A percentile compares a stretch with the other conserved stretches of the same genome.
Evolutionary conservation across 2,797 vertebrate genomes (phyloP).

Genomic region (Cheirogaleus major): DNA sequence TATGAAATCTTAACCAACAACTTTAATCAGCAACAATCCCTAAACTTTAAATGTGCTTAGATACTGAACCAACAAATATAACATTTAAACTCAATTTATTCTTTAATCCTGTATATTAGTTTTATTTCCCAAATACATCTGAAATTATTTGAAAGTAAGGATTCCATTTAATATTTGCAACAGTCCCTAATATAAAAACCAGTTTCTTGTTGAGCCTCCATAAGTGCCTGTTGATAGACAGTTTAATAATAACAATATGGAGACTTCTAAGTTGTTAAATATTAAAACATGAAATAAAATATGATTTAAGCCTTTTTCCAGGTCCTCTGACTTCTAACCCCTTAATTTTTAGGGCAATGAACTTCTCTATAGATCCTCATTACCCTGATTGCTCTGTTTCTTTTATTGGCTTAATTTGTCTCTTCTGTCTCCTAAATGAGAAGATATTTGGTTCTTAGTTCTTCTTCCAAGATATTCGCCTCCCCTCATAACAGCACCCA

Average conservation of each 20-base stretch:
- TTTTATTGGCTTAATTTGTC: not conserved
- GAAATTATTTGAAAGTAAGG: not conserved
- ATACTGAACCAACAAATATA: not conserved
- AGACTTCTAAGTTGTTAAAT: not conserved
- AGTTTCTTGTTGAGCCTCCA: not conserved
- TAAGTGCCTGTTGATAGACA: not conserved
- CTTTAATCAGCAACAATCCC: not conserved
- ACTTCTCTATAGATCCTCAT: not conserved
- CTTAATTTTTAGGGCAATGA: not conserved
- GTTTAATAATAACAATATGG: not conserved
- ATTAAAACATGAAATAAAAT: not conserved
- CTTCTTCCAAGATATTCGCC: not conserved
- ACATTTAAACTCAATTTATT: not conserved
- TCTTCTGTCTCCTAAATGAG: not conserved
- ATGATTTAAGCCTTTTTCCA: not conserved
- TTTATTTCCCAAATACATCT: constrained; percentile 18
- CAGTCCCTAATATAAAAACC: not conserved
- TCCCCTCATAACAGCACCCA: not conserved
- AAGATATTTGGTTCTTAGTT: not conserved
- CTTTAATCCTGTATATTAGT: not conserved
- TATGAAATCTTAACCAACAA: not conserved
- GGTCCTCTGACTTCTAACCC: not conserved
- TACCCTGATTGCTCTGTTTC: not conserved
- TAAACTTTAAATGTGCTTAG: not conserved
- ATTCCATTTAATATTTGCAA: not conserved